A percentile compares a stretch with the other conserved stretches of the same genome.
phyloP scores from a whole-genome alignment of 2,888 invertebrate species.

The Xanthia togata region DNA sequence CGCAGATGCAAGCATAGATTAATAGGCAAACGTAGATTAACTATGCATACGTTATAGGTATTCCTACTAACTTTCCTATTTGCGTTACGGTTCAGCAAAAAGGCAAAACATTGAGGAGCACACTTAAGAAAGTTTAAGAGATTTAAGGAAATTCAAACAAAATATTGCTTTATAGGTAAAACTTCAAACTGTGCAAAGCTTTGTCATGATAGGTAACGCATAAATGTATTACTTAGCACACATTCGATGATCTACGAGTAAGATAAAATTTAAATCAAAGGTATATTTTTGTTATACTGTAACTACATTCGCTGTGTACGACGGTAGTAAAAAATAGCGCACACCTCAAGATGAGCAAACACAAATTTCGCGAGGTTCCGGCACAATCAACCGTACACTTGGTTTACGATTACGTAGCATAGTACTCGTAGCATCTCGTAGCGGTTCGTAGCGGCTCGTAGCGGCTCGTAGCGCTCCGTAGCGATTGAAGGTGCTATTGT shows the following conservation, averaged over 20 bases:
- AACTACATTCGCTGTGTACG: conserved; percentile 35
- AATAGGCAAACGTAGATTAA: neutral
- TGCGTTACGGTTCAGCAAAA: neutral
- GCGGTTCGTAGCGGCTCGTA: conserved; percentile 37
- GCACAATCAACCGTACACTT: conserved; percentile 83
- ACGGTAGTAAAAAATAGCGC: conserved; percentile 63
- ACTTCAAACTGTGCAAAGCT: neutral
- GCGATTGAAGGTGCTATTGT: conserved; percentile 48
- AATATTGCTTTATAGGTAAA: neutral
- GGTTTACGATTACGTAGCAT: conserved; percentile 63
- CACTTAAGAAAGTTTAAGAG: neutral
- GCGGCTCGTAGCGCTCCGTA: conserved; percentile 37
- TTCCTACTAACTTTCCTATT: neutral
- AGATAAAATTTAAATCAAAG: too few species aligned
- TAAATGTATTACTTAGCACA: neutral
- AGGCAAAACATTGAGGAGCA: neutral
- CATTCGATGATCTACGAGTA: too few species aligned
- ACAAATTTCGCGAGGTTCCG: conserved; percentile 87
- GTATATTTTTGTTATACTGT: neutral
- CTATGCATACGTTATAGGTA: neutral
- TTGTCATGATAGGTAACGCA: neutral
- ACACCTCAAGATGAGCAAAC: conserved; percentile 86
- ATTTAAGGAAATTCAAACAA: too few species aligned
- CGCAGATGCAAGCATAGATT: neutral
- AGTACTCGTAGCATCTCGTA: conserved; percentile 33